Evolutionary conservation across 2,888 invertebrate species (phyloP), one percentile per base, ranked within the genome.

Genomic region (Epinotia ramella): DNA sequence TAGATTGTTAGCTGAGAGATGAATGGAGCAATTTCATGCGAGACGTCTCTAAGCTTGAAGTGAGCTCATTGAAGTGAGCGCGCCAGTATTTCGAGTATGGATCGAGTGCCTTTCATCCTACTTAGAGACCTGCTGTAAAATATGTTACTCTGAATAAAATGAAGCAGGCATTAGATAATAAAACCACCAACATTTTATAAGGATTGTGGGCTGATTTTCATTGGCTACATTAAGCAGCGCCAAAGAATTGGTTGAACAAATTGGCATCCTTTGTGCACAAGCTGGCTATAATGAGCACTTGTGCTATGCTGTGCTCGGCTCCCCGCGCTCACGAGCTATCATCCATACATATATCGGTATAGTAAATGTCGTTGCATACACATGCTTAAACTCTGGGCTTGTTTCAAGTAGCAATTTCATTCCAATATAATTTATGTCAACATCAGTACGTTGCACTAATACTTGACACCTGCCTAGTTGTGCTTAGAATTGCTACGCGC

Each of bases 271-370:
- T 59, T 60, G 60, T 28, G 33, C 16, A 33, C 28, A 28, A 28
- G 60, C 28, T 28, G 16, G 7, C 60, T 60, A n/a, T n/a, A 60
- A 60, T 60, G 60, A 60, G 60, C 28, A 16, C 28, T 28, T 60
- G 18, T 59, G 5, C 13, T 5, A 16, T 49, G 16, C 20, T 18
- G 9, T 12, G 20, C 2, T 20, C 16, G 13, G 9, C 16, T 16
- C 28, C 4, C 49, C 16, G 16, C 28, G 60, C 33, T 28, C 60
- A 28, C 60, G 28, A 33, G 16, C 33, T 33, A 16, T 60, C 28
- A 12, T 9, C 13, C 6, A 60, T 60, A 59, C 4, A 16, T 28
- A 60, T 16, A 13, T 49, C 49, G 49, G 49, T 49, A 49, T 16
- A 16, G 16, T 0, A 16, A 49, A 49, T 16, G 4, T 16, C 16